These are phyloP conservation scores for Deladenus siricidicola DNA, from an alignment of 2,888 invertebrate genomes.

Conservation along the genomic window DNA sequence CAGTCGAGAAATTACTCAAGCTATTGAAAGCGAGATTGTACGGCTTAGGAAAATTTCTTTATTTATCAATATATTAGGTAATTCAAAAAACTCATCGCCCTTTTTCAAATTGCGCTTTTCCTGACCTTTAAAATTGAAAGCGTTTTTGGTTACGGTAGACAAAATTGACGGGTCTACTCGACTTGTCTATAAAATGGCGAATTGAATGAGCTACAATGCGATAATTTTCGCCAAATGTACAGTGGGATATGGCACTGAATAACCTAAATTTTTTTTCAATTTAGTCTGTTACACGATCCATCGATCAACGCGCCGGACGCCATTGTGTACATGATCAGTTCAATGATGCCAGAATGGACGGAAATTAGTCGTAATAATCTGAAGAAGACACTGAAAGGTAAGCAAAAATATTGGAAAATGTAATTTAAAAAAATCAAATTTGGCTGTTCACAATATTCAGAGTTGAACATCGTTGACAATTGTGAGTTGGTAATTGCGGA, in stretches of 20 bases:
- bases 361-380: constrained; percentile 79
- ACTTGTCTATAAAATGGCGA: too few species aligned
- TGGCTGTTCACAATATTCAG: constrained; percentile 55
- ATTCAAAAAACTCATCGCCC: too few species aligned
- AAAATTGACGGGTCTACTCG: too few species aligned
- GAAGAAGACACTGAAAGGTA: constrained; percentile 68
- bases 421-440: neutral
- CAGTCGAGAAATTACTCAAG: constrained; percentile 72
- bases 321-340: constrained; percentile 81
- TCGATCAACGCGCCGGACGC: constrained; percentile 68
- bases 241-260: neutral
- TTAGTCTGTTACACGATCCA: constrained; percentile 78
- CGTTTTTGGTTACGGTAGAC: too few species aligned
- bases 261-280: constrained; percentile 10
- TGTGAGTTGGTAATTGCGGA: constrained; percentile 83
- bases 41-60: constrained; percentile 33
- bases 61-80: too few species aligned
- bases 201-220: too few species aligned
- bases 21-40: constrained; percentile 69
- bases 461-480: constrained; percentile 75
- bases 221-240: too few species aligned
- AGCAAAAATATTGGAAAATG: neutral
- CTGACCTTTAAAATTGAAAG: too few species aligned
- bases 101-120: too few species aligned
- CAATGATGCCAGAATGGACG: constrained; percentile 74